Evolutionary conservation across 2,113 vertebrate genomes (phyloP).

Genomic region (Struthidea cinerea): DNA sequence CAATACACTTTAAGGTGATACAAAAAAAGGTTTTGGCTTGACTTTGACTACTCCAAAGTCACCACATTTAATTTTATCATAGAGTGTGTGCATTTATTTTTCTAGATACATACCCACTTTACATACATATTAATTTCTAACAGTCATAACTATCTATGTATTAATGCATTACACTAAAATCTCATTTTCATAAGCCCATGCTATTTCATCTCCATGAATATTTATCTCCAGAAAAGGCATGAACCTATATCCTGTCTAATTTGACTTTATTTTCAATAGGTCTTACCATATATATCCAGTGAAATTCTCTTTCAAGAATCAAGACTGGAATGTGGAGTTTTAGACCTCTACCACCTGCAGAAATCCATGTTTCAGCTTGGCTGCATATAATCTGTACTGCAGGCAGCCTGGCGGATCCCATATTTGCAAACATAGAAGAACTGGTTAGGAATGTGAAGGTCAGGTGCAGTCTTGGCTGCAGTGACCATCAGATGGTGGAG

Average conservation of each 20-base stretch:
- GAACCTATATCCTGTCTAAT: not conserved
- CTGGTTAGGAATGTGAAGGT: not conserved
- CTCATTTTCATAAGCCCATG: not conserved
- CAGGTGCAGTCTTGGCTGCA: not conserved
- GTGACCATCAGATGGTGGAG: not conserved
- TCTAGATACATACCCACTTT: not conserved
- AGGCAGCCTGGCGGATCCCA: not conserved
- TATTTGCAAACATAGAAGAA: not conserved
- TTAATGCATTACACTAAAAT: not conserved
- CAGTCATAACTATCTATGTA: not conserved
- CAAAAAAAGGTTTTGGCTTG: not conserved
- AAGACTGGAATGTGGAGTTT: not conserved
- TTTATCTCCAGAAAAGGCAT: not conserved
- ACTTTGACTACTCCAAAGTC: not conserved
- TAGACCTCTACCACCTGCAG: not conserved
- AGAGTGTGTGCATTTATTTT: not conserved
- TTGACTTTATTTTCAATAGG: not conserved
- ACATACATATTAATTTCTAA: not conserved
- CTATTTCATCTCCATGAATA: not conserved
- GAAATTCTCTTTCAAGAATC: not conserved
- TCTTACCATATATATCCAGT: not conserved
- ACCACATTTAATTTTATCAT: not conserved
- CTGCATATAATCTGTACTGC: not conserved
- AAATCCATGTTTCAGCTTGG: not conserved
- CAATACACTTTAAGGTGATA: not conserved